Evolutionary conservation across 2,888 invertebrate species (phyloP), one percentile per base, ranked within the genome.

Genomic region (Eupithecia exiguata): DNA sequence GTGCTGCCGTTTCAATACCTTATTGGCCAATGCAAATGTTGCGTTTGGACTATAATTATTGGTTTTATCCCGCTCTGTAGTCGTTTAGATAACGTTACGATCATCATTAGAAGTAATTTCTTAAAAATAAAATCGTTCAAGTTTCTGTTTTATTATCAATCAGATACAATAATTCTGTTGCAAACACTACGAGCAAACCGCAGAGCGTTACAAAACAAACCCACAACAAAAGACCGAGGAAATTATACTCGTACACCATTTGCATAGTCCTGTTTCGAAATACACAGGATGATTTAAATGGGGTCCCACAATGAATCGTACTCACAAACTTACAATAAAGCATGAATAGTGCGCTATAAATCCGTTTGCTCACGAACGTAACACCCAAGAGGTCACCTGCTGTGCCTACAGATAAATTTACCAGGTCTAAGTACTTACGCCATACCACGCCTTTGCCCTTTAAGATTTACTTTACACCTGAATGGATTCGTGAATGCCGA

Each of bases 361-460:
- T 89, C 89, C 87, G 87, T 86, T 77, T 83, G 83, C 84, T 87
- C 88, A 88, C 88, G 91, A 91, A 90, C 38, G 89, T 89, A 90
- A 91, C 91, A 88, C 88, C 89, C 87, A 87, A 90, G 89, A 90
- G 92, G 92, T 93, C 90, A 90, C 92, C 92, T 88, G 92, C 92
- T 93, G 92, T 84, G 92, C 88, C 88, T 88, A 89, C 89, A 90
- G 90, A 92, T 89, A 89, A 89, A 90, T 91, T 92, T 91, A 77
- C 76, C 70, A 75, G 58, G 49, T 70, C 78, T 69, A 72, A 74
- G 78, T 70, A 30, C 30, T 30, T 30, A 92, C 82, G 86, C 86
- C 87, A 85, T 83, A 84, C 88, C 91, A 89, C 92, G 92, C 92
- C 91, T 90, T 84, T 91, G 89, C 93, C 91, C 92, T 92, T 92